Base-by-base conservation (phyloP, 2,113 vertebrate species). In the Alexandromys fortis region DNA sequence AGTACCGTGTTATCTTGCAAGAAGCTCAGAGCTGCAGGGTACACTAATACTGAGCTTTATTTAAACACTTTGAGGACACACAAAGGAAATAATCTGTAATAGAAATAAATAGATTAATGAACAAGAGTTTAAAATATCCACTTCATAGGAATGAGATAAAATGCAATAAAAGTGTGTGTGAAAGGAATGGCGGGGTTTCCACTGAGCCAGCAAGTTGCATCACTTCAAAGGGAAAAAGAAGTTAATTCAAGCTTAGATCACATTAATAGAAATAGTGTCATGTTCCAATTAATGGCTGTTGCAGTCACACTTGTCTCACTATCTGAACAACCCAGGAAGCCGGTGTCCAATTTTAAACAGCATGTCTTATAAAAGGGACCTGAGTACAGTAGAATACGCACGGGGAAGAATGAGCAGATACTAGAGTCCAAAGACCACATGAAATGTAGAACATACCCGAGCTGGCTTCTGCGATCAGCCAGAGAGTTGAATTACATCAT, bases 51-150 rank as follows among this genome's bases (percentile, higher is more conserved):
- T 30, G 78, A 89, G 78, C 26, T 83, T 89, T 89, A 58, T 77
- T 79, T 35, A 73, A n/a, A 42, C 67, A 45, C n/a, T 45, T 89
- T 52, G 90, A 55, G 87, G 35, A 87, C 83, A 96, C 68, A 95
- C 16, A 83, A 94, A 96, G 63, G 55, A 95, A 95, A 45, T n/a
- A n/a, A 86, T 73, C 92, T 77, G 65, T 89, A 89, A 77, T 17
- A 70, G 73, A 93, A 96, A 91, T 79, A 90, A 94, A 89, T 95
- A 92, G 45, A 65, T 77, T 91, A 73, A 83, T 70, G 63, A 91
- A 83, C 26, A 70, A 30, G 28, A 16, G 30, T 76, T 94, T 76
- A 68, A 95, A 91, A 94, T 75, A 85, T 42, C 61, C 38, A 10
- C 77, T 47, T 7, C 45, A 55, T 4, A 45, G 35, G 72, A 77